Conservation (phyloP, 2,113 vertebrate genomes). For the Neomonachus schauinslandi region DNA sequence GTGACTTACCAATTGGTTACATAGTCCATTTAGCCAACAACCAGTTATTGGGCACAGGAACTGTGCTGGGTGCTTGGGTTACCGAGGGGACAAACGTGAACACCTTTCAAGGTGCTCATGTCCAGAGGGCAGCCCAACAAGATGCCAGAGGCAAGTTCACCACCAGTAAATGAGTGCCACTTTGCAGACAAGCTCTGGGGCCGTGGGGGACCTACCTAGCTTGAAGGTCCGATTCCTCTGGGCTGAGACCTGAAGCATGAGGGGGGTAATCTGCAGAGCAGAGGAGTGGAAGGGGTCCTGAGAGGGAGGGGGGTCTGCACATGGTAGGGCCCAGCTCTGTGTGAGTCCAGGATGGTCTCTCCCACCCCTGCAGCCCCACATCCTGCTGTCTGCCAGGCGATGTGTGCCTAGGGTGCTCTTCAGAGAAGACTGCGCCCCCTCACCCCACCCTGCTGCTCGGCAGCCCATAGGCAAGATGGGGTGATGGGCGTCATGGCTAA, state of each 20-base stretch:
- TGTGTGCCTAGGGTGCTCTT: background rate
- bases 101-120: background rate
- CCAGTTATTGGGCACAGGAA: background rate
- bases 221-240: background rate
- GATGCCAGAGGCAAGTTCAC: background rate
- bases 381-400: background rate
- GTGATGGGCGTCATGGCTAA: background rate
- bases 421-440: background rate
- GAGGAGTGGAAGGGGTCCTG: background rate
- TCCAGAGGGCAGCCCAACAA: background rate
- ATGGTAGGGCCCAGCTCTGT: background rate
- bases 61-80: background rate
- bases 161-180: no score
- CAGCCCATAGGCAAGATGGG: background rate
- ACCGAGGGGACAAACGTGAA: background rate
- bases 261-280: background rate
- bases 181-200: background rate
- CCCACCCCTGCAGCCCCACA: fast-evolving
- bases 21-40: background rate
- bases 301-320: background rate
- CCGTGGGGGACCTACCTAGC: background rate
- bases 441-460: background rate
- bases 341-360: background rate
- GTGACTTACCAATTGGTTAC: background rate
- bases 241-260: background rate